Percentiles rank a stretch among this genome's conserved stretches.
phyloP scores from a whole-genome alignment of 2,113 vertebrate species.

The Alaudala cheleensis region DNA sequence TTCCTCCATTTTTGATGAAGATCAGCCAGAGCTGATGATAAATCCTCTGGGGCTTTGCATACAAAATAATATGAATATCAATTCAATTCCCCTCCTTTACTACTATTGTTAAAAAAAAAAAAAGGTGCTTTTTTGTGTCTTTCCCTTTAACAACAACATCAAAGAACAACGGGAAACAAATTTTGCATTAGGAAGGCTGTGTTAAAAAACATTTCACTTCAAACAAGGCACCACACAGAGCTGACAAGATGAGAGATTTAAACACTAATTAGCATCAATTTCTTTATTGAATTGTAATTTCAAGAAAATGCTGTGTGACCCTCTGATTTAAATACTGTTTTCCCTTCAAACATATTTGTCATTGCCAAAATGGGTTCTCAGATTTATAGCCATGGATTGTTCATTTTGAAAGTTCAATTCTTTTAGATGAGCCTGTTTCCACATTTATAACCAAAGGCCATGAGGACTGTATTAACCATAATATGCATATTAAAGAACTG shows the following conservation, averaged over 20 bases:
- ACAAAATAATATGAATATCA: neutral
- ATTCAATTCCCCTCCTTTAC: neutral
- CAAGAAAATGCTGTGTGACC: neutral
- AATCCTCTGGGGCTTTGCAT: neutral
- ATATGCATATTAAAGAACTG: neutral
- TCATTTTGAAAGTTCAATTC: neutral
- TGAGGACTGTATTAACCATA: neutral
- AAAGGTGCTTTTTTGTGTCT: neutral
- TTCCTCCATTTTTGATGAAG: neutral
- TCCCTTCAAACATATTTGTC: neutral
- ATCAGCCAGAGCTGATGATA: neutral
- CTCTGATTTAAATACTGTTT: conserved; percentile 38
- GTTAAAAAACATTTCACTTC: conserved; percentile 23
- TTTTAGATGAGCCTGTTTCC: neutral
- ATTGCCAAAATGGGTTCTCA: neutral
- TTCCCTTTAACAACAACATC: conserved; percentile 19
- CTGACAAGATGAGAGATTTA: conserved; percentile 36
- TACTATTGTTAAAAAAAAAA: neutral
- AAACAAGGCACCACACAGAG: conserved; percentile 31
- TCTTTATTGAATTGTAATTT: conserved; percentile 28
- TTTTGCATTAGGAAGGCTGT: conserved; percentile 6
- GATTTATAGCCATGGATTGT: neutral
- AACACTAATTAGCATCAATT: conserved; percentile 34
- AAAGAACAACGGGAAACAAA: conserved; percentile 40
- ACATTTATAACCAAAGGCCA: neutral